Conservation (phyloP, 2,888 invertebrate species). For the Alitta virens region DNA sequence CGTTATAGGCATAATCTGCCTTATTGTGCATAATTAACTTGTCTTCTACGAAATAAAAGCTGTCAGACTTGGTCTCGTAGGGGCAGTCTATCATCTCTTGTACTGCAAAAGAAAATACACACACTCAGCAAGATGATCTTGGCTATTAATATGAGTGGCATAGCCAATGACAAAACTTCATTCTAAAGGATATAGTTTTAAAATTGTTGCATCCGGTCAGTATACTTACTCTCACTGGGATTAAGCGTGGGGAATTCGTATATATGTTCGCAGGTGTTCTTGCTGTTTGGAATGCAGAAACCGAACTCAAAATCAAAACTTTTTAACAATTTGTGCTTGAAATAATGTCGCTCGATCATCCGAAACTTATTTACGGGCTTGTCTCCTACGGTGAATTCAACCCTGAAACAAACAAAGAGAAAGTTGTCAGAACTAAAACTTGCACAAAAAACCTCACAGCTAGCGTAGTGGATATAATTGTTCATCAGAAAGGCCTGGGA, state of each 20-base stretch:
- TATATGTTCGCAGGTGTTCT: constrained; percentile 98
- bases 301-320: constrained; percentile 99
- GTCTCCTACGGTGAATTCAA: constrained; percentile 93
- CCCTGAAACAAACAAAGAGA: constrained; percentile 69
- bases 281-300: constrained; percentile 96
- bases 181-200: too few species aligned
- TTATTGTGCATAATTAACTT: constrained; percentile 98
- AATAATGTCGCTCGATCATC: constrained; percentile 98
- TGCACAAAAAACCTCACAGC: too few species aligned
- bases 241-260: constrained; percentile 94
- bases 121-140: constrained; percentile 68
- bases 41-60: constrained; percentile 98
- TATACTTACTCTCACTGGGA: constrained; percentile 75
- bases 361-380: constrained; percentile 89
- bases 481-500: too few species aligned
- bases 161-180: too few species aligned
- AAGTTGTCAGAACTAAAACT: too few species aligned
- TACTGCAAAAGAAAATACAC: constrained; percentile 59
- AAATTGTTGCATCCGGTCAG: not conserved
- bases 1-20: constrained; percentile 90
- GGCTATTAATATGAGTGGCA: constrained; percentile 77
- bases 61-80: constrained; percentile 96
- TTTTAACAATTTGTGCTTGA: constrained; percentile 86
- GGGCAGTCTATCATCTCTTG: constrained; percentile 95
- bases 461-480: too few species aligned